These are phyloP conservation scores for Gnathonemus longibarbis DNA, from an alignment of 2,113 vertebrate species.

Conservation along the genomic window DNA sequence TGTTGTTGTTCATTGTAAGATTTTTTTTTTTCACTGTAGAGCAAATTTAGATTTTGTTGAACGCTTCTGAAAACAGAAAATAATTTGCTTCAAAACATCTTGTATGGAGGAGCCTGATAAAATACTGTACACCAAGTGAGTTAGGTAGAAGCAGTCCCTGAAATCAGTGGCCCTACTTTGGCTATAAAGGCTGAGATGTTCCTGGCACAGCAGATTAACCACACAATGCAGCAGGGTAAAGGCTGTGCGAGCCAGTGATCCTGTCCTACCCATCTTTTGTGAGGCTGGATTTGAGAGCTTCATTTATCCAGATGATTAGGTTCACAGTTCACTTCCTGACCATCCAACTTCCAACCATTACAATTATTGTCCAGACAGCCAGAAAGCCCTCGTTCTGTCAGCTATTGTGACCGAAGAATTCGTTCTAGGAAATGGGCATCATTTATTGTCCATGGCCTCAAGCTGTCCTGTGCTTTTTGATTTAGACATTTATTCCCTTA, in stretches of 20 bases:
- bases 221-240: constrained; percentile 49
- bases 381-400: not conserved
- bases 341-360: constrained; percentile 22
- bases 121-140: not conserved
- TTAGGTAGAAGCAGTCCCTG: not conserved
- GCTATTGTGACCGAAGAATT: not conserved
- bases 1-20: not conserved
- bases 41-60: not conserved
- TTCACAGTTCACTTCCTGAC: constrained; percentile 62
- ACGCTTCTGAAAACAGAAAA: not conserved
- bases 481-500: not conserved
- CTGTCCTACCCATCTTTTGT: constrained; percentile 50
- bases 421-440: not conserved
- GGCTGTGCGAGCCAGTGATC: constrained; percentile 44
- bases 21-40: not conserved
- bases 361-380: not conserved
- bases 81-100: not conserved
- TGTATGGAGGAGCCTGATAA: not conserved
- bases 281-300: constrained; percentile 47
- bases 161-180: not conserved
- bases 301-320: constrained; percentile 69
- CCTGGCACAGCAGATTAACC: constrained; percentile 43
- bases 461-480: not conserved
- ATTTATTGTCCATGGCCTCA: not conserved
- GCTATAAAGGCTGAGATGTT: constrained; percentile 17